These are phyloP conservation scores for Cryptocephalus moraei DNA, from an alignment of 2,888 invertebrate species.

Conservation along the genomic window DNA sequence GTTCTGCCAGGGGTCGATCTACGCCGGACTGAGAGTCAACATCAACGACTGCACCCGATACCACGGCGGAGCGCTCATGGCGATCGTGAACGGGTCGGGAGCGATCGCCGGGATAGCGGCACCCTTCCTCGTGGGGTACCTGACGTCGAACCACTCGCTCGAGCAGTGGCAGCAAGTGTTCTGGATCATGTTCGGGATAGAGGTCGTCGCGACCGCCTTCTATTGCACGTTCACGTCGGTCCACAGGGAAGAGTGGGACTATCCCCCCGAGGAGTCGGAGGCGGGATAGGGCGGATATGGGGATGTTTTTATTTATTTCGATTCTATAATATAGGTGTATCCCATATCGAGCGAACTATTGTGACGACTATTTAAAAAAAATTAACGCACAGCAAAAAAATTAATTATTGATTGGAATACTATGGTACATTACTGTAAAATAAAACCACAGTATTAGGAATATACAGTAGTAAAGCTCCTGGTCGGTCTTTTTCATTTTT, in stretches of 20 bases:
- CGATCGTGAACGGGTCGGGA: slow-evolving; percentile 2
- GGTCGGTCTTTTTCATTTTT: no score
- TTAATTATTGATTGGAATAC: no score
- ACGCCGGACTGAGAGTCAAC: slow-evolving; percentile 2
- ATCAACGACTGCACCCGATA: slow-evolving; percentile 3
- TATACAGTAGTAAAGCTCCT: no score
- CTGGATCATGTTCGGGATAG: slow-evolving; percentile 1
- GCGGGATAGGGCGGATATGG: no score
- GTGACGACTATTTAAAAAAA: no score
- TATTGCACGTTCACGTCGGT: not conserved
- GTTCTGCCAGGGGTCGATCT: slow-evolving; percentile 1
- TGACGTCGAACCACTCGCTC: slow-evolving; percentile 1
- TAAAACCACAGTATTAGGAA: no score
- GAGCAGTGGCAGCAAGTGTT: slow-evolving; percentile 3
- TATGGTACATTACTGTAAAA: no score
- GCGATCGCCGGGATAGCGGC: slow-evolving; percentile 1
- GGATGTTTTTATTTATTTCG: no score
- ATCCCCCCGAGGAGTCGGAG: no score
- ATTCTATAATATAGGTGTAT: no score
- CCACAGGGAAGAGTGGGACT: slow-evolving; percentile 4
- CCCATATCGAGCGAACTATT: no score
- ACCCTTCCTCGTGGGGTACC: slow-evolving; percentile 1
- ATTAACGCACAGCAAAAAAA: no score
- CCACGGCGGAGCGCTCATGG: slow-evolving; percentile 5
- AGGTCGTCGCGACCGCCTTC: not conserved